A percentile compares a stretch with the other conserved stretches of the same genome.
Conservation (phyloP, 2,888 invertebrate genomes). For the Scaptomyza parva region DNA sequence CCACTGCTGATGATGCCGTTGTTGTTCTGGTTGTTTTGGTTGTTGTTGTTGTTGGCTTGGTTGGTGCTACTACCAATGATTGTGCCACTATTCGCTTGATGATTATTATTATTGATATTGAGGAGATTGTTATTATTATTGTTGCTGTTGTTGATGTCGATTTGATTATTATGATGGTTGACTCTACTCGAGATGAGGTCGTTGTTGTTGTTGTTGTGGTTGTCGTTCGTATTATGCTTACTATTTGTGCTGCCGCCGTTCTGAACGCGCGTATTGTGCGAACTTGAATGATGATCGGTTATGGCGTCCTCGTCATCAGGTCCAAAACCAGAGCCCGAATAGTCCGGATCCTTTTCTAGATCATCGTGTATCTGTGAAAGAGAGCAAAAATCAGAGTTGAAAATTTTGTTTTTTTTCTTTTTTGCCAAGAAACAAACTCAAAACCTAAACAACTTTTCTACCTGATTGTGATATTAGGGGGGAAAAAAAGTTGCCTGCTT, state of each 20-base stretch:
- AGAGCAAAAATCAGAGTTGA: too few relatives aligned
- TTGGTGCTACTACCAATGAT: constrained; percentile 84
- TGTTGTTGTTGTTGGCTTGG: constrained; percentile 70
- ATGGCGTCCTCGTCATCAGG: constrained; percentile 91
- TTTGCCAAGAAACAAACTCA: background rate
- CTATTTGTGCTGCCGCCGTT: constrained; percentile 67
- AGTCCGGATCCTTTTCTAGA: constrained; percentile 90
- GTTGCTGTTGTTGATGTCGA: constrained; percentile 71
- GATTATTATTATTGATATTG: constrained; percentile 79
- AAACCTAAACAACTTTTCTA: constrained; percentile 16
- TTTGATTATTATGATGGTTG: constrained; percentile 79
- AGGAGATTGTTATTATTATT: constrained; percentile 77
- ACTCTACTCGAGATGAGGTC: constrained; percentile 75
- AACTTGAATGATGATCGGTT: constrained; percentile 76
- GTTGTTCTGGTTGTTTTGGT: constrained; percentile 58
- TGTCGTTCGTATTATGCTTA: constrained; percentile 81
- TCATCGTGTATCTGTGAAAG: constrained; percentile 85
- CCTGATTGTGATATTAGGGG: background rate
- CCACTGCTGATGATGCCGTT: constrained; percentile 82
- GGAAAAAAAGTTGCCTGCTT: constrained; percentile 21
- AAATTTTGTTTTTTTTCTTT: too few relatives aligned
- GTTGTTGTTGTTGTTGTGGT: constrained; percentile 60
- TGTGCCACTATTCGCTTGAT: constrained; percentile 84
- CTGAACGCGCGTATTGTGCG: constrained; percentile 77
- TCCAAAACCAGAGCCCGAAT: constrained; percentile 94